These are phyloP conservation scores for Plebejus argus DNA, from an alignment of 2,888 invertebrate genomes.

Conservation along the genomic window DNA sequence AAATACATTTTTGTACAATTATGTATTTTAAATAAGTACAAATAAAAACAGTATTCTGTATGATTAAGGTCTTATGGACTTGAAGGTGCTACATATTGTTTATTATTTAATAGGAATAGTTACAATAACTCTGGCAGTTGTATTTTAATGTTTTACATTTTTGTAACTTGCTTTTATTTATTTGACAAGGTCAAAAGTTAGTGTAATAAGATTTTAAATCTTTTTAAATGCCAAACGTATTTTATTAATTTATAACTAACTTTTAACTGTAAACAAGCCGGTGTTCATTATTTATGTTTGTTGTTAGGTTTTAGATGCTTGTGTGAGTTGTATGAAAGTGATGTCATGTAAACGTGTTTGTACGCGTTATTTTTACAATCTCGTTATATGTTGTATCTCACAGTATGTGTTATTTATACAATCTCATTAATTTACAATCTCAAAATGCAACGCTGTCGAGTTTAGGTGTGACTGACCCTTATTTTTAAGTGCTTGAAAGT, in stretches of 20 bases:
- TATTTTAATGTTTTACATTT: not conserved
- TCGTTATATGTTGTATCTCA: too few relatives aligned
- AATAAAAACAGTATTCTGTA: not conserved
- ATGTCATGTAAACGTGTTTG: not conserved
- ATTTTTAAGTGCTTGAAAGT: not conserved
- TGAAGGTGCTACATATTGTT: too few relatives aligned
- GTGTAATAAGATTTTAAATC: not conserved
- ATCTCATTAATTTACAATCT: too few relatives aligned
- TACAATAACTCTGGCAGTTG: not conserved
- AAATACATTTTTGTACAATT: too few relatives aligned
- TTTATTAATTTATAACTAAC: not conserved
- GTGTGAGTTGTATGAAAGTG: not conserved
- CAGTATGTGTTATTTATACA: not conserved
- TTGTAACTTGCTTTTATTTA: not conserved
- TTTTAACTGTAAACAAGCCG: not conserved
- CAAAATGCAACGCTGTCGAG: not conserved
- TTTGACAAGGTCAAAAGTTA: not conserved
- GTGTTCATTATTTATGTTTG: not conserved
- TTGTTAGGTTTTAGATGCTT: not conserved
- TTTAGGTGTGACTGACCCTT: not conserved
- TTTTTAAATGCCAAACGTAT: not conserved
- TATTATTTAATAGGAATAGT: not conserved
- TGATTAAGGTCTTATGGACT: not conserved
- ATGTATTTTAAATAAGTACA: not conserved
- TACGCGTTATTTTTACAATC: not conserved